phyloP scores from a whole-genome alignment of 2,113 vertebrate species.

The Phalacrocorax pelagicus region DNA sequence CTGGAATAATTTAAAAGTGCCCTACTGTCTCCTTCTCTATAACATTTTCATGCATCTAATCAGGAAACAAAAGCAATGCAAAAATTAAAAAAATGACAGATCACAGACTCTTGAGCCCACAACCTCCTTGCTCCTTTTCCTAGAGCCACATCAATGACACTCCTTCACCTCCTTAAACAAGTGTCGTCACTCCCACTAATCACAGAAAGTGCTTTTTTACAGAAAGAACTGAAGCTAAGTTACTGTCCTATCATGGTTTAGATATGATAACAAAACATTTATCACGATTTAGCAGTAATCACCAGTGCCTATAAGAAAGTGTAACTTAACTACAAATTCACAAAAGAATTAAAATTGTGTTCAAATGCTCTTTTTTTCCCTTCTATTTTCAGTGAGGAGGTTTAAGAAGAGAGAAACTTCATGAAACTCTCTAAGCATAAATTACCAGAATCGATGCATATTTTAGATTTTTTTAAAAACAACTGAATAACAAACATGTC shows the following conservation, averaged over 20 bases:
- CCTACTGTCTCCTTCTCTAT: neutral
- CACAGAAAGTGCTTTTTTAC: neutral
- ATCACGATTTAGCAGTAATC: neutral
- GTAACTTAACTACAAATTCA: neutral
- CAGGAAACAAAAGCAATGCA: neutral
- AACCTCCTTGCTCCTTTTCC: neutral
- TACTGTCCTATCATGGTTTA: neutral
- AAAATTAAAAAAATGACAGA: neutral
- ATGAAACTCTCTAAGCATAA: neutral
- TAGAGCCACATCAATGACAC: neutral
- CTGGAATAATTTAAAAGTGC: neutral
- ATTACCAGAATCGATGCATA: neutral
- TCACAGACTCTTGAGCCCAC: neutral
- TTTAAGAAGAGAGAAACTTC: neutral
- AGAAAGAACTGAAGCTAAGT: neutral
- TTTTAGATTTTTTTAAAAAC: neutral
- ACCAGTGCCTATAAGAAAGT: neutral
- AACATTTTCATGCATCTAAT: neutral
- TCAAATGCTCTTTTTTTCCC: neutral
- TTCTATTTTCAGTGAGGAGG: neutral
- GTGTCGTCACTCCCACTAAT: neutral
- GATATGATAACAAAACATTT: neutral
- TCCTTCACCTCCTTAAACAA: neutral
- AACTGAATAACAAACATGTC: neutral
- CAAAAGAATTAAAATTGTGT: neutral